Evolutionary conservation across 2,113 vertebrate species (phyloP).

Genomic region (Saccopteryx bilineata): DNA sequence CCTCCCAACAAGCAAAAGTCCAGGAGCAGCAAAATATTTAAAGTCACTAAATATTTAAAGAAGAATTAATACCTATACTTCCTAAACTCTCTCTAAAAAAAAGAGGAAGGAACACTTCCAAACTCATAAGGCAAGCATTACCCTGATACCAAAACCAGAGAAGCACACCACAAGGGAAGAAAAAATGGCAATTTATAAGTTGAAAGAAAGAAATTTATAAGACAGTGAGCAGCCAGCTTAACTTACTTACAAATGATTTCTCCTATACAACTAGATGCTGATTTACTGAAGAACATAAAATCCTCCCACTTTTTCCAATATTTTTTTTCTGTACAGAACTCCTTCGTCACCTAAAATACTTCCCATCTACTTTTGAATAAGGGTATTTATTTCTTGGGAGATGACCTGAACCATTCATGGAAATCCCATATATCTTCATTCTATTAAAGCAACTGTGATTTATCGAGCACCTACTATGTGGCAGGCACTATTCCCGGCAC

Average conservation of each 20-base stretch:
- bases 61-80: neutral
- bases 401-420: neutral
- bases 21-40: neutral
- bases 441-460: neutral
- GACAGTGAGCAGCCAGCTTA: constrained; percentile 14
- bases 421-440: neutral
- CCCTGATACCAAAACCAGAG: neutral
- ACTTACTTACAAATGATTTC: constrained; percentile 5
- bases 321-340: neutral
- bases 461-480: neutral
- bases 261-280: neutral
- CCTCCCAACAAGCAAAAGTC: neutral
- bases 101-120: neutral
- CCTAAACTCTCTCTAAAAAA: neutral
- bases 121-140: neutral
- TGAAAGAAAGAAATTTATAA: neutral
- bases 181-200: constrained; percentile 9
- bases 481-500: neutral
- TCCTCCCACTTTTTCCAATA: neutral
- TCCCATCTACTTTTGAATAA: constrained; percentile 33
- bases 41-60: constrained; percentile 5
- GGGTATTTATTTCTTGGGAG: constrained; percentile 1
- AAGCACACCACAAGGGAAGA: neutral
- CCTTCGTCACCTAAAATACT: constrained; percentile 10
- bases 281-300: neutral